Evolutionary conservation across 2,888 invertebrate species (phyloP).

Genomic region (Habrosyne pyritoides): DNA sequence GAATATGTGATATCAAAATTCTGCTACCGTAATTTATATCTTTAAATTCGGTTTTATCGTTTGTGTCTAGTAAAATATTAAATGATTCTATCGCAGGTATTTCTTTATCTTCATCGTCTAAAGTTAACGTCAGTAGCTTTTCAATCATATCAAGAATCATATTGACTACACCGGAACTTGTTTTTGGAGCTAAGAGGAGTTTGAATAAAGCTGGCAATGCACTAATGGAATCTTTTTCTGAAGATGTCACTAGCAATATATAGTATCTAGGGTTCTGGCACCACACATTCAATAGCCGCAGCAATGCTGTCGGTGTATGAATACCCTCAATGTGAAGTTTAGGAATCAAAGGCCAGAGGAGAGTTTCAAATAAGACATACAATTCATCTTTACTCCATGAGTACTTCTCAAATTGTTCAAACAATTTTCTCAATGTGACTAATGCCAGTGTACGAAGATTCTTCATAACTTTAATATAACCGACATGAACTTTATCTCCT

Average conservation of each 20-base stretch:
- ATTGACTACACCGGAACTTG: slow-evolving; percentile 86
- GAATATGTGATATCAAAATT: slow-evolving; percentile 89
- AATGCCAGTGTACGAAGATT: slow-evolving; percentile 86
- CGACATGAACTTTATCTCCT: slow-evolving; percentile 82
- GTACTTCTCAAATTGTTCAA: slow-evolving; percentile 90
- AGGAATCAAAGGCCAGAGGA: slow-evolving; percentile 91
- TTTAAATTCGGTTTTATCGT: slow-evolving; percentile 40
- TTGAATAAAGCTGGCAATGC: slow-evolving; percentile 88
- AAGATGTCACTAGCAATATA: slow-evolving; percentile 85
- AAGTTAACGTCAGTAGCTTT: slow-evolving; percentile 86
- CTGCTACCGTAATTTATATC: slow-evolving; percentile 88
- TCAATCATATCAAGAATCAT: slow-evolving; percentile 89
- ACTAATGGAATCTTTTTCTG: slow-evolving; percentile 73
- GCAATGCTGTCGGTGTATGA: slow-evolving; percentile 90
- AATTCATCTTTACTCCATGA: slow-evolving; percentile 88
- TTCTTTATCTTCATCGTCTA: slow-evolving; percentile 81
- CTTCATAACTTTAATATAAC: slow-evolving; percentile 86
- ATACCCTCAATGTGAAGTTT: slow-evolving; percentile 92
- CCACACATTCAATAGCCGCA: slow-evolving; percentile 92
- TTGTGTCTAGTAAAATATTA: slow-evolving; percentile 49
- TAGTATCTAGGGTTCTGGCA: slow-evolving; percentile 91
- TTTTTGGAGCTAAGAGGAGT: slow-evolving; percentile 88
- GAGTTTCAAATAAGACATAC: slow-evolving; percentile 88
- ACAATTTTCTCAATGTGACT: slow-evolving; percentile 87
- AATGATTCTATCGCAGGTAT: slow-evolving; percentile 67